phyloP scores from a whole-genome alignment of 2,113 vertebrate genomes.

The Thamnophis sirtalis region DNA sequence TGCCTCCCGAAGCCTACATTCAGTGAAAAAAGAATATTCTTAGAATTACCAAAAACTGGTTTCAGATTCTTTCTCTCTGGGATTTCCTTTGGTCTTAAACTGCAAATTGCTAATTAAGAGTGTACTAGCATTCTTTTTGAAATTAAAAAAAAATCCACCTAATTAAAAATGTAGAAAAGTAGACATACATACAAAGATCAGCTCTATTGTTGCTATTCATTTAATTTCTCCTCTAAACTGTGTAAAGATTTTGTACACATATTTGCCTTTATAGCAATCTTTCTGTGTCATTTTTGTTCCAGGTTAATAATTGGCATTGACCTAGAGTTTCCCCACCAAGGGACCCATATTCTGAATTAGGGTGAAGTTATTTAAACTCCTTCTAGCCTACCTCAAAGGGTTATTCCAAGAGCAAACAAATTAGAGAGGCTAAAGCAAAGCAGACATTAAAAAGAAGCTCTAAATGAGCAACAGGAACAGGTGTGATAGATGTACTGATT shows the following conservation, averaged over 20 bases:
- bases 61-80: neutral
- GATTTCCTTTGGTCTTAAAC: neutral
- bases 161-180: neutral
- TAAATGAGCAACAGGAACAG: neutral
- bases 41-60: neutral
- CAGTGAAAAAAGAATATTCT: neutral
- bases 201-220: neutral
- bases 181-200: neutral
- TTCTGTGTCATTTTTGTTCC: neutral
- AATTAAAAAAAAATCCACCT: neutral
- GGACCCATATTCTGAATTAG: neutral
- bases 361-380: neutral
- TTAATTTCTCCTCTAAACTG: neutral
- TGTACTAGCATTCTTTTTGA: neutral
- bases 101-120: neutral
- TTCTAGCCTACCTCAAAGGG: neutral
- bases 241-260: neutral
- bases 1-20: neutral
- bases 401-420: neutral
- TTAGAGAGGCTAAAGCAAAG: neutral
- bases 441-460: neutral
- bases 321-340: neutral
- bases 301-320: neutral
- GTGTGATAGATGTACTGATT: neutral
- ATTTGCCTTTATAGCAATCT: neutral